Evolutionary conservation across 1,140 invertebrate genomes (phyloP).

Genomic region (Portunus trituberculatus): DNA sequence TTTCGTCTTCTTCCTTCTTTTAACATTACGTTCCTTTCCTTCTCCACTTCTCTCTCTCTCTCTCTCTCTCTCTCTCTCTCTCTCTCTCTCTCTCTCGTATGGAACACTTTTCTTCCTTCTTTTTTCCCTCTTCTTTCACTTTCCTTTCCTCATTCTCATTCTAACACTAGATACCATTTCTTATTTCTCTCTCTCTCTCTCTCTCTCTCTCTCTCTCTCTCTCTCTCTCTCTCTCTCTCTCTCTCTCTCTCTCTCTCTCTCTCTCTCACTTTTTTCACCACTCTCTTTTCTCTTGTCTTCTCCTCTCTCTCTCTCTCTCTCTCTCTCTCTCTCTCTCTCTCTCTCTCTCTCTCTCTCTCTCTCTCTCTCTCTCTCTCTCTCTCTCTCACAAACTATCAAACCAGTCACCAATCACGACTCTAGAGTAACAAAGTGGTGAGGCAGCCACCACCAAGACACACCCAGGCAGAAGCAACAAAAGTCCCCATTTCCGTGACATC

Average conservation of each 20-base stretch:
- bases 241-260: not conserved
- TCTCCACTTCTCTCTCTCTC: too few species aligned
- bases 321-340: conserved; percentile 46
- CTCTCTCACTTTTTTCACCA: not conserved
- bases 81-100: too few species aligned
- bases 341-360: conserved; percentile 50
- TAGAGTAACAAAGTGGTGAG: too few species aligned
- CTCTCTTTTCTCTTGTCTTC: not conserved
- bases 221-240: not conserved
- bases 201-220: too few species aligned
- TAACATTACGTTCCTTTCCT: not conserved
- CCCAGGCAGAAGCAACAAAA: too few species aligned
- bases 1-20: too few species aligned
- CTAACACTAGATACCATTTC: too few species aligned
- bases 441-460: too few species aligned
- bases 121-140: not conserved
- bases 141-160: too few species aligned
- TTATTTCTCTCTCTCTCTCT: too few species aligned
- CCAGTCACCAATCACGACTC: not conserved
- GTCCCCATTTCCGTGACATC: too few species aligned
- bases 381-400: not conserved
- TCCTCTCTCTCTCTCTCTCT: conserved; percentile 41
- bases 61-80: too few species aligned
- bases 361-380: conserved; percentile 36
- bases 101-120: not conserved